These are phyloP conservation scores for Helostoma temminkii DNA, from an alignment of 2,797 vertebrate genomes.

Conservation along the genomic window DNA sequence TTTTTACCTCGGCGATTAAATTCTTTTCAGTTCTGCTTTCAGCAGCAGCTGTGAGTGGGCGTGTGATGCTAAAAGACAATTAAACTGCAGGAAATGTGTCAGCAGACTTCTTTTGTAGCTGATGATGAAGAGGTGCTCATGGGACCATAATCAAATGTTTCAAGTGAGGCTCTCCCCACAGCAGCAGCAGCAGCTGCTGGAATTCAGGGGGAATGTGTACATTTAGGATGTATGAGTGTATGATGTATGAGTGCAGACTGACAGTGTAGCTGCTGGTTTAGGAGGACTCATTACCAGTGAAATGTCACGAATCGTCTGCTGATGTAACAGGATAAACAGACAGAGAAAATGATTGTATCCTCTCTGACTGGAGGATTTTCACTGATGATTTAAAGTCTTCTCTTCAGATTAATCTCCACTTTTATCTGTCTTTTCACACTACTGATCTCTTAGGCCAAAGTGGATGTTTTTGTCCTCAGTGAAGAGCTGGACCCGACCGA, in stretches of 20 bases:
- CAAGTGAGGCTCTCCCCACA: slow-evolving; percentile 37
- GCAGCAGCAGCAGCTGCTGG: slow-evolving; percentile 46
- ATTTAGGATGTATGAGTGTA: slow-evolving; percentile 1
- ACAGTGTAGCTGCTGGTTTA: neutral
- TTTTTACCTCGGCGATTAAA: slow-evolving; percentile 11
- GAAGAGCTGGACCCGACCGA: neutral
- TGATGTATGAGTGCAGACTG: slow-evolving; percentile 4
- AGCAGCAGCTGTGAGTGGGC: slow-evolving; percentile 23
- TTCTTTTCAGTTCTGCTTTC: neutral
- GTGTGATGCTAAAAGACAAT: slow-evolving; percentile 33
- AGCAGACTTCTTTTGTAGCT: slow-evolving; percentile 11
- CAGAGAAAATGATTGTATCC: neutral
- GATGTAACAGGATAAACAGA: slow-evolving; percentile 1
- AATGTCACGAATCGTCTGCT: slow-evolving; percentile 1
- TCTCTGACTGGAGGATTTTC: neutral
- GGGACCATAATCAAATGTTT: slow-evolving; percentile 47
- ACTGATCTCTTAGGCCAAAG: slow-evolving; percentile 30
- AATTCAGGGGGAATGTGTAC: neutral
- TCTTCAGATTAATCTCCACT: neutral
- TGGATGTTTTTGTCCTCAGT: neutral
- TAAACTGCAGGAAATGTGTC: slow-evolving; percentile 42
- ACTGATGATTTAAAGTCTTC: neutral
- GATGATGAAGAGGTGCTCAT: slow-evolving; percentile 42
- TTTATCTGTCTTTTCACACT: slow-evolving; percentile 25
- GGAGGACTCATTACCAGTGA: slow-evolving; percentile 22